Evolutionary conservation across 2,113 vertebrate species (phyloP).

Genomic region (Agapornis roseicollis): DNA sequence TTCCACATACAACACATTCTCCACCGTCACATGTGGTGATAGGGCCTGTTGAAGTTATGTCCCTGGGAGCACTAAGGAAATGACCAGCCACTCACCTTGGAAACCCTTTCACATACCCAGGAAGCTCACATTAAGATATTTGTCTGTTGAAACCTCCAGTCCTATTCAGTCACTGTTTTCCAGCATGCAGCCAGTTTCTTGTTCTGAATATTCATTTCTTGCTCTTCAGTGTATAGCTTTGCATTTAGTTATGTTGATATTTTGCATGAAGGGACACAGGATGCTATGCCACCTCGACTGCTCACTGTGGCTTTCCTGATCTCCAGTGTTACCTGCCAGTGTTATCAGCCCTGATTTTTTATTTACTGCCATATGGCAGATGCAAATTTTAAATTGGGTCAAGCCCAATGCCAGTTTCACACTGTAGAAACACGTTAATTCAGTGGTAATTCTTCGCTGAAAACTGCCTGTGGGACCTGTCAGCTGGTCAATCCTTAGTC

Average conservation of each 20-base stretch:
- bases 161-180: neutral
- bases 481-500: neutral
- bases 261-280: neutral
- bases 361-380: neutral
- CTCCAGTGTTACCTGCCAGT: neutral
- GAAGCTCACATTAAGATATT: neutral
- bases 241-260: neutral
- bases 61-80: neutral
- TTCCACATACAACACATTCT: neutral
- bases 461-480: neutral
- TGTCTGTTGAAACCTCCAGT: neutral
- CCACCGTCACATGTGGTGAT: rapidly evolving
- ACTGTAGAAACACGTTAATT: neutral
- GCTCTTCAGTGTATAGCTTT: neutral
- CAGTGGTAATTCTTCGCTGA: neutral
- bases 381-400: neutral
- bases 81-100: neutral
- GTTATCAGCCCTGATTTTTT: neutral
- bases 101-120: neutral
- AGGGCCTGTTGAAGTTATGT: neutral
- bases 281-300: neutral
- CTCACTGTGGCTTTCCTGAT: neutral
- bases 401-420: neutral
- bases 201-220: neutral
- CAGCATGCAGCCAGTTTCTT: neutral